Evolutionary conservation across 1,140 invertebrate genomes (phyloP), one percentile per base, ranked within the genome.

Genomic region (Trachymyrmex septentrionalis): DNA sequence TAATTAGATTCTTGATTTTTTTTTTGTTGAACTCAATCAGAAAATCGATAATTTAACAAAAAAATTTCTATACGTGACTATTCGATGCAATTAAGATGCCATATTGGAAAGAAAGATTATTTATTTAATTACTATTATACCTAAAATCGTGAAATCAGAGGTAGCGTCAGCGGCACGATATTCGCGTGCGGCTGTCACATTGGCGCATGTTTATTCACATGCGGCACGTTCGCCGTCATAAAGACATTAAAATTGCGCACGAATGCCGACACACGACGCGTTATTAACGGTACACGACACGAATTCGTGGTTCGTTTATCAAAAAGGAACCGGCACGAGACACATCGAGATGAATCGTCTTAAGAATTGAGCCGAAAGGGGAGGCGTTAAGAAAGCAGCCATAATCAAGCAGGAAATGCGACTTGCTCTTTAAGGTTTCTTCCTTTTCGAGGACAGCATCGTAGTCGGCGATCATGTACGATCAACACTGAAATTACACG

Each of bases 131-230:
- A 30, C 24, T 30, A 63, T 0, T 5, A 27, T n/a, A 30, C 30
- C 30, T n/a, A 53, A 61, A 64, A 9, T 77, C 24, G 5, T 19
- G 10, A n/a, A 24, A 44, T 44, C 2, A 44, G 16, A 44, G 57
- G 21, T 14, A 21, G 9, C 10, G 16, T 9, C 66, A 27, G 4
- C n/a, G 38, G 12, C 10, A 30, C 27, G 53, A 24, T 30, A 73
- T 30, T 82, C 53, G 80, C 80, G 80, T 82, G 80, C 80, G 27
- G 24, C 66, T 82, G 66, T 82, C 66, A 82, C 53, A 14, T 67
- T 71, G 30, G 21, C 77, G 34, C 66, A 27, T 30, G 67, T 55
- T 82, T 16, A n/a, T 57, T 59, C 55, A 82, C 19, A 55, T 73
- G 80, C 67, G 21, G 38, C 78, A 59, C 55, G 76, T 27, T 59